phyloP scores from a whole-genome alignment of 2,797 vertebrate species.

The Sebastes vulpes region DNA sequence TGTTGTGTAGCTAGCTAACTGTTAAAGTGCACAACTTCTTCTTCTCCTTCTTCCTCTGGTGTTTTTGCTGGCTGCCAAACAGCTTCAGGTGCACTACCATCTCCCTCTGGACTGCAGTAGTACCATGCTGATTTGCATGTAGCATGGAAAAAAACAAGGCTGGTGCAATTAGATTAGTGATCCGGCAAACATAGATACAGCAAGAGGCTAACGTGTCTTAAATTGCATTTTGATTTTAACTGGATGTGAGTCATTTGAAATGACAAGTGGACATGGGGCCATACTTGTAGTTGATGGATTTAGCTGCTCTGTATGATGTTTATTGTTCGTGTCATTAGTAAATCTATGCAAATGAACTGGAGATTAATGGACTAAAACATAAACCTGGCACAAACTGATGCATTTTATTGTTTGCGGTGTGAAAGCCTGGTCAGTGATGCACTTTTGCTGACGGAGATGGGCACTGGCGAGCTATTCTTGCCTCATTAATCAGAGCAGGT shows the following conservation, averaged over 20 bases:
- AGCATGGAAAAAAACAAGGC: background rate
- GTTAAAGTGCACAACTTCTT: background rate
- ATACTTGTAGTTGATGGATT: background rate
- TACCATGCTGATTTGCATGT: background rate
- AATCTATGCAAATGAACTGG: slow-evolving; percentile 9
- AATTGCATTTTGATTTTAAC: background rate
- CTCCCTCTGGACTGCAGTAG: background rate
- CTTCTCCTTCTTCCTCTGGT: background rate
- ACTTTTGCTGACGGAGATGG: slow-evolving; percentile 32
- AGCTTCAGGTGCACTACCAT: background rate
- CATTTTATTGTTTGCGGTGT: background rate
- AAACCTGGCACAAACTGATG: background rate
- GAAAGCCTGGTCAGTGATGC: slow-evolving; percentile 5
- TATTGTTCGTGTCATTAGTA: background rate
- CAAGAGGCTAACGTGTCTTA: accelerated
- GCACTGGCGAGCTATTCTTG: slow-evolving; percentile 22
- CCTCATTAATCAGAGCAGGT: slow-evolving; percentile 68
- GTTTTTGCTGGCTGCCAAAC: background rate
- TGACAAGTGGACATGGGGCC: background rate
- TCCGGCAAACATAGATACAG: no score
- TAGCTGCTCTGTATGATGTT: background rate
- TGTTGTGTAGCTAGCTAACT: background rate
- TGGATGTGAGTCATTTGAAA: background rate
- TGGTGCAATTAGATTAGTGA: background rate
- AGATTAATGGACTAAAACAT: slow-evolving; percentile 14